Base-by-base conservation (phyloP, 2,888 invertebrate species). In the Ichneumoninae sp. region DNA sequence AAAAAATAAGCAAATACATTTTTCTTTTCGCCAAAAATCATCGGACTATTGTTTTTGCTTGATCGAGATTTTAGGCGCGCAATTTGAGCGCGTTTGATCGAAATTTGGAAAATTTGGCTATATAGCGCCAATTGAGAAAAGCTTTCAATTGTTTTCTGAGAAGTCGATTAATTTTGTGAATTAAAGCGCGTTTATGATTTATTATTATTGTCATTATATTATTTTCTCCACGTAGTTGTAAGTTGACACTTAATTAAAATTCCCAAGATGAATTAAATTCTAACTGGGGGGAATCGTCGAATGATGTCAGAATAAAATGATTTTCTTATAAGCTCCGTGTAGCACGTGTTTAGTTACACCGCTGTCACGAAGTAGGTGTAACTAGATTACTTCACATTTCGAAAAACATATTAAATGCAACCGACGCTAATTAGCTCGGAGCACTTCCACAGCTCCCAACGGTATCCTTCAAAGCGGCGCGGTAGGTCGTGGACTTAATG, bases 351-450 rank as follows among this genome's bases (percentile, higher is more conserved):
- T 33, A 33, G 13, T 36, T 22, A 13, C 26, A 22, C 4, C 36
- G 6, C 22, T 22, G 10, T 60, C 6, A n/a, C 0, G 16, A 10
- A 7, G 40, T 26, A 33, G 60, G 30, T 13, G 13, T 7, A 8
- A 8, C n/a, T 44, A 6, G 10, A 62, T 44, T 44, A 30, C 47
- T n/a, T 54, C 30, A 16, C n/a, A 81, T 76, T 66, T 57, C 30
- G 30, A 75, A 62, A 33, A 60, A 69, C 52, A 44, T 54, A 77
- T 86, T 36, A 52, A 65, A 72, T 83, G 52, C 70, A 50, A 80
- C 54, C 62, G 54, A 60, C 80, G 76, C 78, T 86, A 88, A 90
- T 90, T 88, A 87, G 84, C 77, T 79, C 80, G 68, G 66, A 83
- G 86, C 77, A 84, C 76, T 87, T 85, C 87, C 82, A 88, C 84